Base-by-base conservation (phyloP, 1,140 invertebrate genomes). In the Bombus soroeensis region DNA sequence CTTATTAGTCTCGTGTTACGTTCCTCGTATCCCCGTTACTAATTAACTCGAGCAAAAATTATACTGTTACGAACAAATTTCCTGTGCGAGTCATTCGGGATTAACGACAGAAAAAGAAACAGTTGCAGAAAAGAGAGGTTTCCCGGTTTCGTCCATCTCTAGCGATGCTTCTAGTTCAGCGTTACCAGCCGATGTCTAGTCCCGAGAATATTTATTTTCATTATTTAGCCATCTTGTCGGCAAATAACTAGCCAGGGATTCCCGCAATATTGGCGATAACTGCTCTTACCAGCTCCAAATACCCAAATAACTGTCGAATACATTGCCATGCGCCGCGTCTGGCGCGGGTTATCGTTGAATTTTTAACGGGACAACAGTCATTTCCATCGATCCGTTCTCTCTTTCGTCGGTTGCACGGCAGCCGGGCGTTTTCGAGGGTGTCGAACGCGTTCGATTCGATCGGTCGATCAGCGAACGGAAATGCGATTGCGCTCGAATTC, bases 301-400 rank as follows among this genome's bases (percentile, higher is more conserved):
- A 43, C 41, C 77, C 41, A 37, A 85, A 85, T 85, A 85, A 85
- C 77, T 74, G 83, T 85, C 83, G 83, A 64, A 86, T 73, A 75
- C 72, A 71, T 68, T 37, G 72, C 57, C 34, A 39, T 39, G 68
- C 39, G 79, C 37, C 79, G 71, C n/a, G 79, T 37, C 79, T 75
- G 77, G 66, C 41, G 34, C 59, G 28, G 47, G 66, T n/a, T 86
- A 83, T 86, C 80, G 85, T 83, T 86, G 85, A 82, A 86, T 86
- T 86, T 86, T 86, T 86, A 81, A 86, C 80, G 39, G 62, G 80
- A 70, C 83, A 74, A 70, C 83, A 74, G 80, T 83, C 80, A 76
- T 86, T 86, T 71, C 53, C 73, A 86, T 82, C 80, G 85, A 86
- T 75, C 80, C 68, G 43, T 22, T 25, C 34, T n/a, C 59, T 62